Conservation (phyloP, 1,140 invertebrate species). For the Lutraria rhynchaena region DNA sequence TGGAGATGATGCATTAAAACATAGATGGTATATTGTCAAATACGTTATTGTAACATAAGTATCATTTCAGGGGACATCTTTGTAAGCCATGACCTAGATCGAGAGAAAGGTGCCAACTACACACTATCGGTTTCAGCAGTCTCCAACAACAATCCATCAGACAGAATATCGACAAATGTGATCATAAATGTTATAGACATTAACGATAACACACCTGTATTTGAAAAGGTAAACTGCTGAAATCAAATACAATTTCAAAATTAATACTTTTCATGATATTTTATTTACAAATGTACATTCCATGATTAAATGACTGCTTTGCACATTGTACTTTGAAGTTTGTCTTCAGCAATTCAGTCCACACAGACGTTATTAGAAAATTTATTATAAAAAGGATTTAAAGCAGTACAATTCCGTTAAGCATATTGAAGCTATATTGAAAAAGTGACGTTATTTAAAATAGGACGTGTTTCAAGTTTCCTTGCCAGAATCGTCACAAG, state of each 20-base stretch:
- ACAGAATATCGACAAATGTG: constrained; percentile 28
- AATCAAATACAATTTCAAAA: too few species aligned
- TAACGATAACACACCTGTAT: constrained; percentile 52
- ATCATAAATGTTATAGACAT: constrained; percentile 49
- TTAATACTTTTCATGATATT: too few species aligned
- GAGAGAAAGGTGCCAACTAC: constrained; percentile 13
- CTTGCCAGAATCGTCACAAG: constrained; percentile 8
- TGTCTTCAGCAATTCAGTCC: too few species aligned
- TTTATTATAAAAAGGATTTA: too few species aligned
- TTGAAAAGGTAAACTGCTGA: constrained; percentile 49
- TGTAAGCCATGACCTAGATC: constrained; percentile 26
- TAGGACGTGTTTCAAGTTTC: constrained; percentile 51
- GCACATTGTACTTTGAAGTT: too few species aligned
- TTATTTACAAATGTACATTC: too few species aligned
- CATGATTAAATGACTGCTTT: too few species aligned
- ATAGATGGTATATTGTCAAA: too few species aligned
- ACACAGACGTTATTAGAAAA: too few species aligned
- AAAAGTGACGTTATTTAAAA: background rate
- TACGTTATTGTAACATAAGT: background rate
- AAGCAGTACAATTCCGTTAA: too few species aligned
- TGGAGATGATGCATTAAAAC: too few species aligned
- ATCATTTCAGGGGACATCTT: constrained; percentile 52
- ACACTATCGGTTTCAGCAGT: constrained; percentile 41
- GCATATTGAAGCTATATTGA: too few species aligned
- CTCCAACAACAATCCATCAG: constrained; percentile 27